These are phyloP conservation scores for Cephus spinipes DNA, from an alignment of 2,888 invertebrate genomes.

Conservation along the genomic window DNA sequence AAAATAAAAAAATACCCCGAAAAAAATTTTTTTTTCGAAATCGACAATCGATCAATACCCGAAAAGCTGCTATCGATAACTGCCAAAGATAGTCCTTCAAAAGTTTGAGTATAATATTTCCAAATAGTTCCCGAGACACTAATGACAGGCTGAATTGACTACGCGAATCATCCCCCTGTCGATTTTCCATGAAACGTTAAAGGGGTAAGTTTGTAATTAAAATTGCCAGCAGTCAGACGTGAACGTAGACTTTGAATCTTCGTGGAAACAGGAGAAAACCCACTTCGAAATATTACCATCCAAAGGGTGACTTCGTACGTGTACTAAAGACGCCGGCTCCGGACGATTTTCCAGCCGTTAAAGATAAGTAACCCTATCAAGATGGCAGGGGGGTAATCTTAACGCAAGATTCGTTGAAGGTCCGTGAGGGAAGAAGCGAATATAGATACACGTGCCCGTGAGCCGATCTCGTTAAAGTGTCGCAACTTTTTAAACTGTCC, in stretches of 20 bases:
- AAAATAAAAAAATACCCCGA: rapidly evolving
- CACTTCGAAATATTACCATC: not conserved
- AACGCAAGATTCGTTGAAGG: not conserved
- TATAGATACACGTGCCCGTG: not conserved
- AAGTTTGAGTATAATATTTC: not conserved
- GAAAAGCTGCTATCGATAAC: not conserved
- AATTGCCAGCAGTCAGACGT: not conserved
- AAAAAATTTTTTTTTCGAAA: not conserved
- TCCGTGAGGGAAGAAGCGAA: not conserved
- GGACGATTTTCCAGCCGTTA: not conserved
- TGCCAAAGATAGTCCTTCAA: not conserved
- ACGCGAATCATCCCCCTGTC: not conserved
- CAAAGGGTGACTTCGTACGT: not conserved
- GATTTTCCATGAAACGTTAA: not conserved
- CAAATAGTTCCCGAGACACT: not conserved
- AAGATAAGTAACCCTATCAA: not conserved
- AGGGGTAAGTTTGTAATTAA: not conserved
- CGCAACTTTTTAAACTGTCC: not conserved
- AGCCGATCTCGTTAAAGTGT: constrained; percentile 4
- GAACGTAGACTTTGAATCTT: not conserved
- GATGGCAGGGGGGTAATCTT: not conserved
- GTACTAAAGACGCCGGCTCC: not conserved
- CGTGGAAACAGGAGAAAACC: not conserved
- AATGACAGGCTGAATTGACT: not conserved
- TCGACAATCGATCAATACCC: not conserved